Evolutionary conservation across 92 coral and sea anemone species (phyloP), one percentile per base, ranked within the genome.

Genomic region (Chrysogorgia sp.): DNA sequence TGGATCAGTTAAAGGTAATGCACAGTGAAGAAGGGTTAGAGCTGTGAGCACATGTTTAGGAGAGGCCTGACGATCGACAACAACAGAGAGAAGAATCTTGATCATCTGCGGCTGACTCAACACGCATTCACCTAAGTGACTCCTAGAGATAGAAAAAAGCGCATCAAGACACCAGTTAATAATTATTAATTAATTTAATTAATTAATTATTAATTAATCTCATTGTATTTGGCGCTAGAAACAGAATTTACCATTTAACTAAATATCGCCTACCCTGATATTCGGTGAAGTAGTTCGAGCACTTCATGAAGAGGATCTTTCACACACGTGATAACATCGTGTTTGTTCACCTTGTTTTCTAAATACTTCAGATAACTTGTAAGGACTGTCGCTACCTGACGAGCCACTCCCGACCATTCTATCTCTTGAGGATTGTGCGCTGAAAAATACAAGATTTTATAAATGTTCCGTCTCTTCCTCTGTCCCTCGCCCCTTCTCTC

Each of bases 381-480:
- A 56, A 94, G 77, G 57, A 94, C 81, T 17, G 92, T 86, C 19
- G 98, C 92, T 45, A 94, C 94, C 78, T 94, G 98, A 63, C 92
- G 91, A 57, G 98, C 93, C 70, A 91, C 82, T 31, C 97, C 96
- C 7, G 98, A 94, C 98, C 98, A 94, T 65, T 91, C 96, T 43
- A 94, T 91, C 41, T 90, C 96, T 10, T 86, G 91, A 29, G 90
- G 81, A 57, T 85, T 77, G 64, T 89, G 90, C 75, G 81, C 98
- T 94, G 48, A 30, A 40, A 40, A 45, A 24, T 64, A 28, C 2
- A 6, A 65, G 2, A 22, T 3, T 24, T 7, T 25, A 12, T n/a
- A 56, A 34, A 19, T 8, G 21, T 30, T 1, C 2, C 17, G 33
- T 41, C 33, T 67, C 47, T 30, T 37, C 43, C 6, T 4, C 43